These are phyloP conservation scores for Phoxinus phoxinus DNA, from an alignment of 2,113 vertebrate species.

Conservation along the genomic window DNA sequence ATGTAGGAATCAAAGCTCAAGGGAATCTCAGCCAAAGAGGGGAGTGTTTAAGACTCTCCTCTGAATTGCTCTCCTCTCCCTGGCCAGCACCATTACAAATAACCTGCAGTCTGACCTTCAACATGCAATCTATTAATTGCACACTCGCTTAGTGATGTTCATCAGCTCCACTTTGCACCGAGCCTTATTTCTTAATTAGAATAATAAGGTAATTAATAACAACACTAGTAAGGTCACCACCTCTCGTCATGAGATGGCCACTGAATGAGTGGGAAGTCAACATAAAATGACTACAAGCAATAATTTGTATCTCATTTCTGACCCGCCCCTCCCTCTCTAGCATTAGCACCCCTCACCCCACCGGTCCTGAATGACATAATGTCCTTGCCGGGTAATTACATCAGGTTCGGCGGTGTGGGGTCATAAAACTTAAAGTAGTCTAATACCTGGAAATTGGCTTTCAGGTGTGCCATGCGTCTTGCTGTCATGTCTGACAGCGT, in stretches of 20 bases:
- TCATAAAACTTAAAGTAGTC: conserved; percentile 81
- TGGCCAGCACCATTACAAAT: conserved; percentile 47
- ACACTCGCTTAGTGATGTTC: conserved; percentile 58
- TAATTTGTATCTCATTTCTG: conserved; percentile 53
- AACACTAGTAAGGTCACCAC: conserved; percentile 72
- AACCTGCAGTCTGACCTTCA: conserved; percentile 72
- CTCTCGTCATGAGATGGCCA: conserved; percentile 57
- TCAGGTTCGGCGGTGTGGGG: conserved; percentile 75
- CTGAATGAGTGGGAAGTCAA: conserved; percentile 59
- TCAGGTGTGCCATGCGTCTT: conserved; percentile 68
- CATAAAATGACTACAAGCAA: conserved; percentile 51
- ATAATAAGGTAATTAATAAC: conserved; percentile 78
- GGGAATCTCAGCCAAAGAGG: not conserved
- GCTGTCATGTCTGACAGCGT: conserved; percentile 69
- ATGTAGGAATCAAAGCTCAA: not conserved
- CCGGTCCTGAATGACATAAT: conserved; percentile 76
- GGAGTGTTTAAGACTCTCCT: not conserved
- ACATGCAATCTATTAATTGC: conserved; percentile 70
- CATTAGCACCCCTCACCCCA: conserved; percentile 2
- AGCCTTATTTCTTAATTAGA: conserved; percentile 74
- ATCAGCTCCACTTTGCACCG: conserved; percentile 65
- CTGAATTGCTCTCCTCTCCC: not conserved
- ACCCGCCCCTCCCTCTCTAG: conserved; percentile 1
- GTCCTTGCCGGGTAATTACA: conserved; percentile 83
- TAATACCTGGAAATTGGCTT: conserved; percentile 80